phyloP scores from a whole-genome alignment of 1,140 invertebrate genomes.

The Hormaphis cornu region DNA sequence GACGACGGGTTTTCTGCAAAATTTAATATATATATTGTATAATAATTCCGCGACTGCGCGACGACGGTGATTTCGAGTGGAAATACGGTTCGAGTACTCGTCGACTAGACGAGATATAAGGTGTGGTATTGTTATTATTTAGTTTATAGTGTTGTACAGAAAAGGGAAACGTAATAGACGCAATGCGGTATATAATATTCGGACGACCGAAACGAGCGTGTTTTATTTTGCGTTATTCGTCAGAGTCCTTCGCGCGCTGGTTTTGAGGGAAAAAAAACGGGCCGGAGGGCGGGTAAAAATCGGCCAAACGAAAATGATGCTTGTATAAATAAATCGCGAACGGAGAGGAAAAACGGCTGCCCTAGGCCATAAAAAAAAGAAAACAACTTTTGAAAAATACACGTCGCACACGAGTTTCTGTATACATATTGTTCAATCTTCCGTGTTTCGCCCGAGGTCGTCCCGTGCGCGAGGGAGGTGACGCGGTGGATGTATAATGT shows the following conservation, averaged over 20 bases:
- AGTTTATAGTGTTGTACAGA: not conserved
- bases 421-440: constrained; percentile 28
- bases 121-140: too few relatives aligned
- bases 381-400: constrained; percentile 17
- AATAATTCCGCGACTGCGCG: not conserved
- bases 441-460: not conserved
- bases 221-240: too few relatives aligned
- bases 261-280: constrained; percentile 1
- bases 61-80: not conserved
- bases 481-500: too few relatives aligned
- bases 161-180: not conserved
- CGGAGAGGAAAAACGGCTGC: not conserved
- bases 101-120: not conserved
- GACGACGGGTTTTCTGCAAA: not conserved
- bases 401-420: constrained; percentile 5
- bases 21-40: too few relatives aligned
- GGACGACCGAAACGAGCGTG: constrained; percentile 5
- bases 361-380: not conserved
- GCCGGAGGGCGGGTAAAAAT: constrained; percentile 18
- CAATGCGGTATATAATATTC: not conserved
- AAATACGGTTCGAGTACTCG: not conserved
- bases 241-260: not conserved
- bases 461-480: not conserved
- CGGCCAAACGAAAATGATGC: constrained; percentile 26
- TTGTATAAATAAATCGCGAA: constrained; percentile 22